These are phyloP conservation scores for Acanthurus leucopareius DNA, from an alignment of 2,797 vertebrate genomes.

Conservation along the genomic window DNA sequence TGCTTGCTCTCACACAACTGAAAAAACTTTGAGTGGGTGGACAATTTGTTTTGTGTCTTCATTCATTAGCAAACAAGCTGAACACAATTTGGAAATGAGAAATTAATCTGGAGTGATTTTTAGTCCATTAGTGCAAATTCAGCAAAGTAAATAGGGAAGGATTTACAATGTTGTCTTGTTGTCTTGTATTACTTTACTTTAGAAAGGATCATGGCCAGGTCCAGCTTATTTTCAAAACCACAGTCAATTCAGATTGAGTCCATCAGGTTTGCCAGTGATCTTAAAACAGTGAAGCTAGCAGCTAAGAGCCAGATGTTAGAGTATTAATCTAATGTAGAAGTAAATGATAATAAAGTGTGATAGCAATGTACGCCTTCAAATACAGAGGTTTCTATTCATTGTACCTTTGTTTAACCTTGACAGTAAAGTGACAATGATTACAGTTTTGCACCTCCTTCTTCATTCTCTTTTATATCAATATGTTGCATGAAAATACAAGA, in stretches of 20 bases:
- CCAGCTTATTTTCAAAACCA: constrained; percentile 48
- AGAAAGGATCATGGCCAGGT: constrained; percentile 49
- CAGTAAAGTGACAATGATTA: constrained; percentile 17
- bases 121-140: constrained; percentile 10
- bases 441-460: constrained; percentile 10
- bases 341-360: constrained; percentile 70
- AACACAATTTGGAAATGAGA: constrained; percentile 48
- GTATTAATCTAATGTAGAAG: constrained; percentile 55
- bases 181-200: constrained; percentile 36
- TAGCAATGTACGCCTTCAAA: constrained; percentile 44
- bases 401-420: constrained; percentile 35
- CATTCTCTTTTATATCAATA: constrained; percentile 20
- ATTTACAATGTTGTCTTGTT: constrained; percentile 45
- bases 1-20: constrained; percentile 45
- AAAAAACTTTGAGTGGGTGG: constrained; percentile 48
- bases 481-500: not conserved
- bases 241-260: constrained; percentile 74
- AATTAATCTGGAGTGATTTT: constrained; percentile 31
- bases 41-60: constrained; percentile 48
- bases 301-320: constrained; percentile 63
- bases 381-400: constrained; percentile 31
- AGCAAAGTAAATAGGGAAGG: constrained; percentile 24
- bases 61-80: constrained; percentile 47
- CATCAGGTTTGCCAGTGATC: constrained; percentile 40
- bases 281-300: constrained; percentile 60